phyloP scores from a whole-genome alignment of 1,140 invertebrate genomes.

The Meloidogyne chitwoodi region DNA sequence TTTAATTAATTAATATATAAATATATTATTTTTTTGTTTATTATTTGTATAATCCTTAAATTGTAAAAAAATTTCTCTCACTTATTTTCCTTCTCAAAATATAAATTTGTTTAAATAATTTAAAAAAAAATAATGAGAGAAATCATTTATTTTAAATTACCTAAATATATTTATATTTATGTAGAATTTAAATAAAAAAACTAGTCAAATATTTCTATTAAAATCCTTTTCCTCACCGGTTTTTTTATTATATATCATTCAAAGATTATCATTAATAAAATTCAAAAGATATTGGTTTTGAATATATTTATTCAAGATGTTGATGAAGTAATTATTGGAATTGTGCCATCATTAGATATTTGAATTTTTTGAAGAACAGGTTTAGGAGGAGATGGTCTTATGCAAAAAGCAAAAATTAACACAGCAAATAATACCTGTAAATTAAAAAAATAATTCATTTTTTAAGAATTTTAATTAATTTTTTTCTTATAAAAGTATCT shows the following conservation, averaged over 20 bases:
- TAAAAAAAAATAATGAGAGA: too few relatives aligned
- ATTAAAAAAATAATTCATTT: too few relatives aligned
- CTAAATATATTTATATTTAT: too few relatives aligned
- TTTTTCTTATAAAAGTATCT: not conserved
- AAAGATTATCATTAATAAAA: not conserved
- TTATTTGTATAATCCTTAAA: too few relatives aligned
- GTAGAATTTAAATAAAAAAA: not conserved
- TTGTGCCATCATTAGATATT: not conserved
- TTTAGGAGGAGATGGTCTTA: not conserved
- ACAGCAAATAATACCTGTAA: not conserved
- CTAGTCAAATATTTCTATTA: not conserved
- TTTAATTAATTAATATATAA: too few relatives aligned
- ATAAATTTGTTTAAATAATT: too few relatives aligned
- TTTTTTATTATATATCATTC: not conserved
- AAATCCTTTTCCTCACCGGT: not conserved
- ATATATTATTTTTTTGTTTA: too few relatives aligned
- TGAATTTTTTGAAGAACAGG: not conserved
- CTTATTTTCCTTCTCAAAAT: too few relatives aligned
- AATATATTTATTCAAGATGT: too few relatives aligned
- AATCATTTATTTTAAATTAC: too few relatives aligned
- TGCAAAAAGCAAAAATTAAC: not conserved
- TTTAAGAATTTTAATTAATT: too few relatives aligned
- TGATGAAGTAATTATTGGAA: not conserved
- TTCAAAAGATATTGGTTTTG: not conserved
- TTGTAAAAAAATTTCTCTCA: too few relatives aligned